phyloP scores from a whole-genome alignment of 1,140 invertebrate genomes.

The Leptestheria dahalacensis region DNA sequence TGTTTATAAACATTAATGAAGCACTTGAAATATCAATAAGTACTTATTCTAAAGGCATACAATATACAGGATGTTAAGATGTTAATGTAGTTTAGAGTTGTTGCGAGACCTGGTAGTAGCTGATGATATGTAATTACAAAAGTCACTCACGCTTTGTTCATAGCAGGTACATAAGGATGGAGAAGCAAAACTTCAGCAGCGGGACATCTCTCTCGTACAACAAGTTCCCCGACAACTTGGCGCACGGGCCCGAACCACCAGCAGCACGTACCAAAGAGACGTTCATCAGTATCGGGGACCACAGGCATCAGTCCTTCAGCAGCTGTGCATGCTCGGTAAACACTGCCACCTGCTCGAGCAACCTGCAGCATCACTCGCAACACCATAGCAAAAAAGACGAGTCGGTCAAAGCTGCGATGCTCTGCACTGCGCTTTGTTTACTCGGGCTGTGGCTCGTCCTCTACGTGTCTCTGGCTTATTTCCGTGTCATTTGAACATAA shows the following conservation, averaged over 20 bases:
- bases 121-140: not conserved
- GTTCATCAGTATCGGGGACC: not conserved
- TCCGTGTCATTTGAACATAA: not conserved
- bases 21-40: no score
- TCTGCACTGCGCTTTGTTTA: not conserved
- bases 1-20: no score
- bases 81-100: no score
- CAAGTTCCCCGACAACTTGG: not conserved
- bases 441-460: not conserved
- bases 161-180: not conserved
- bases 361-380: not conserved
- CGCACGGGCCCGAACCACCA: not conserved
- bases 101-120: no score
- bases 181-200: not conserved
- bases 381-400: not conserved
- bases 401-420: not conserved
- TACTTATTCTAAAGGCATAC: no score
- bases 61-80: no score
- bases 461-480: not conserved
- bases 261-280: not conserved
- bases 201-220: not conserved
- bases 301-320: not conserved
- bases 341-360: not conserved
- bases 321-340: not conserved
- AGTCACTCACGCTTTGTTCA: no score